phyloP scores from a whole-genome alignment of 2,113 vertebrate species.

The Brevimyrus niger region DNA sequence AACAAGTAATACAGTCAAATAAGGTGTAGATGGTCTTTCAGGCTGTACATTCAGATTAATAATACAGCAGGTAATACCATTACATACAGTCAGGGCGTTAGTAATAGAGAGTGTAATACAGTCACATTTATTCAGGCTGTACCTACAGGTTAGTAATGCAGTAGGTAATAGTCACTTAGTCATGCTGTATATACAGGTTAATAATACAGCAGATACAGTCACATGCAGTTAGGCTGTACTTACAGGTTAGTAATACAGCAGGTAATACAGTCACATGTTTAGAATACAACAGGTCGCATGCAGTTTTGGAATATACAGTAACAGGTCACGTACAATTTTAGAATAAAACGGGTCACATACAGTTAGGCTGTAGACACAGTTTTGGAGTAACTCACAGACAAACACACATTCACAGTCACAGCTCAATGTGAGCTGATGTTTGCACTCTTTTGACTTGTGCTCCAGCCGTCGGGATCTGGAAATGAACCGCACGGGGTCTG shows the following conservation, averaged over 20 bases:
- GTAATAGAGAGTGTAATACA: neutral
- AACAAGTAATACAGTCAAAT: neutral
- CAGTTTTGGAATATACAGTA: neutral
- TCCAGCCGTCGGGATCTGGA: neutral
- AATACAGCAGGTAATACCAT: neutral
- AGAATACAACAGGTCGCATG: neutral
- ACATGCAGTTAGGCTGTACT: neutral
- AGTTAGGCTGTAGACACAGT: neutral
- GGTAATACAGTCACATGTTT: neutral
- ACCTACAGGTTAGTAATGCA: neutral
- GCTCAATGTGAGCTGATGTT: neutral
- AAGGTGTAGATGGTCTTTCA: too few relatives aligned
- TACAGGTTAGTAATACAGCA: neutral
- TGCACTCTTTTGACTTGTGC: neutral
- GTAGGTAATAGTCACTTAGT: neutral
- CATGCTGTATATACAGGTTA: neutral
- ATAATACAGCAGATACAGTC: neutral
- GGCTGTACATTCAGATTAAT: neutral
- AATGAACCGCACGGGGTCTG: neutral
- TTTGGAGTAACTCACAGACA: neutral
- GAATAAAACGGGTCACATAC: neutral
- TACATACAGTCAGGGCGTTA: neutral
- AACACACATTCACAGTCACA: neutral
- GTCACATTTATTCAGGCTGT: neutral
- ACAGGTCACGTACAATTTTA: neutral